Conservation (phyloP, 2,888 invertebrate genomes). For the Nephrotoma guestfalica region DNA sequence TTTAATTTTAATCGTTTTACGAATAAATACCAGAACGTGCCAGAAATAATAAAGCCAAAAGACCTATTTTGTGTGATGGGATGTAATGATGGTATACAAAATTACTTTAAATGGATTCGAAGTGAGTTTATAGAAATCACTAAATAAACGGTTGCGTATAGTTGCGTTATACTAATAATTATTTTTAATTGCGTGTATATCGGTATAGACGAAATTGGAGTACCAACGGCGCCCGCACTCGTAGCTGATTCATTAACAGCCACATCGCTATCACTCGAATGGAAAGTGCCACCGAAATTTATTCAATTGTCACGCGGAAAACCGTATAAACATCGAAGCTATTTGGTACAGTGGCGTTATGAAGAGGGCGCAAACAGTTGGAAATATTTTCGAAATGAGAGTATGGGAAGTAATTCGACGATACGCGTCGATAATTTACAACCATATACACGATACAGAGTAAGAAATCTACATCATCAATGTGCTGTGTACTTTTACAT, state of each 20-base stretch:
- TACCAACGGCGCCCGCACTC: slow-evolving; percentile 57
- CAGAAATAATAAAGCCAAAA: slow-evolving; percentile 48
- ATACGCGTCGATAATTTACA: slow-evolving; percentile 63
- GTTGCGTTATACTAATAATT: neutral
- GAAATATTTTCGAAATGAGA: slow-evolving; percentile 67
- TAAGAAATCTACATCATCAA: slow-evolving; percentile 30
- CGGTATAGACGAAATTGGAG: slow-evolving; percentile 44
- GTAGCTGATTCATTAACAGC: slow-evolving; percentile 63
- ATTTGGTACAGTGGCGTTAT: slow-evolving; percentile 61
- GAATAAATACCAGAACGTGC: slow-evolving; percentile 50
- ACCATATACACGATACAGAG: slow-evolving; percentile 82
- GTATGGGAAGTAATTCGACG: slow-evolving; percentile 46
- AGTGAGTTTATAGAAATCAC: slow-evolving; percentile 32
- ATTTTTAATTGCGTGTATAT: neutral
- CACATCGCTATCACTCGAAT: slow-evolving; percentile 64
- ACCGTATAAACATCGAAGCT: slow-evolving; percentile 36
- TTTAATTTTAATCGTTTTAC: neutral
- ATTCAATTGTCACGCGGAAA: slow-evolving; percentile 34
- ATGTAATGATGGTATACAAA: slow-evolving; percentile 64
- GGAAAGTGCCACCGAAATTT: slow-evolving; percentile 44
- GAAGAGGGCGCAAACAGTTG: slow-evolving; percentile 56
- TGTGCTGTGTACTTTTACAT: neutral
- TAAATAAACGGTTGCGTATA: neutral
- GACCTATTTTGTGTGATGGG: slow-evolving; percentile 68
- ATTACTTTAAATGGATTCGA: slow-evolving; percentile 56